Evolutionary conservation across 2,888 invertebrate species (phyloP).

Genomic region (Stenodera caucasica): DNA sequence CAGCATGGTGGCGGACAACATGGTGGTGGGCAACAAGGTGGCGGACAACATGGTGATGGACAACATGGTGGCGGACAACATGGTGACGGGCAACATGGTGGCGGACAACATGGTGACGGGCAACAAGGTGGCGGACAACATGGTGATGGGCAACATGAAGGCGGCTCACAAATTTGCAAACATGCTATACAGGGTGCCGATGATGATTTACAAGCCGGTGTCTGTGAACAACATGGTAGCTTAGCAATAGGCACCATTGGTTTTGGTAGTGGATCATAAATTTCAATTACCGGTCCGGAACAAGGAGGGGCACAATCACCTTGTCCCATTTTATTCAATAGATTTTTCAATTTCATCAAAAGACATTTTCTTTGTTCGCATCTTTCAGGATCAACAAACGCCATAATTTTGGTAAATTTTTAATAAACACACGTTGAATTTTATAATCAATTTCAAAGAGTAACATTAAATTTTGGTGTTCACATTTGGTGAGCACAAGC

Average conservation of each 20-base stretch:
- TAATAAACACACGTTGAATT: conserved; percentile 17
- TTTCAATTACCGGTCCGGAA: conserved; percentile 55
- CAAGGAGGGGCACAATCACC: conserved; percentile 46
- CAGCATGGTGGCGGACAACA: neutral
- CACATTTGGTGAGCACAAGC: neutral
- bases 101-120: conserved; percentile 35
- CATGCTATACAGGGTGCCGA: conserved; percentile 43
- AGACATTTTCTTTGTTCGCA: conserved; percentile 43
- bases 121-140: conserved; percentile 30
- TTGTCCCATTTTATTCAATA: conserved; percentile 48
- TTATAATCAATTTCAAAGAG: conserved; percentile 5
- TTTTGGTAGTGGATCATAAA: conserved; percentile 61
- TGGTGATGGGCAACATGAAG: conserved; percentile 54
- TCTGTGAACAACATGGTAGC: neutral
- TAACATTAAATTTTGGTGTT: neutral
- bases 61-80: conserved; percentile 45
- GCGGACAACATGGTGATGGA: conserved; percentile 45
- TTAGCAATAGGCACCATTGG: conserved; percentile 41
- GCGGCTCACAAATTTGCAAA: conserved; percentile 54
- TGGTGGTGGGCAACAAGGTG: conserved; percentile 24
- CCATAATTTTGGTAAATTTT: conserved; percentile 39
- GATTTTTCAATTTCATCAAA: conserved; percentile 44
- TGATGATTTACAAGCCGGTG: too few relatives aligned
- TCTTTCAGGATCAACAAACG: conserved; percentile 53
- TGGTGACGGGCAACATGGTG: conserved; percentile 23